A percentile compares a stretch with the other conserved stretches of the same genome.
These are phyloP conservation scores for Hyperoodon ampullatus DNA, from an alignment of 2,113 vertebrate species.

Conservation along the genomic window DNA sequence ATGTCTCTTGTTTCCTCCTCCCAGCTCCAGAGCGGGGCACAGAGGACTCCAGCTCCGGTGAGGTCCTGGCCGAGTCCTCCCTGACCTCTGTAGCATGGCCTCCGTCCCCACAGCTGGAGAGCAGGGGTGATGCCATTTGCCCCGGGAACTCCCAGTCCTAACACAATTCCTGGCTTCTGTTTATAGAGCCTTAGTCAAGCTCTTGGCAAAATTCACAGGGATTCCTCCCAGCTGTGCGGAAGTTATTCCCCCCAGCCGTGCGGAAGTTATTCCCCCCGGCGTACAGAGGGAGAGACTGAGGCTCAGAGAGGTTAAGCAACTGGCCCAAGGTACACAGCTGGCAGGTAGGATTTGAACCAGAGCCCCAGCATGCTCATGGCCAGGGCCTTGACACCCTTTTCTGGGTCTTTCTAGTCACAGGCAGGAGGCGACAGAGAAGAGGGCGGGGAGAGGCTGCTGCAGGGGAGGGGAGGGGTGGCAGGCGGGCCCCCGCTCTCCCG, in stretches of 20 bases:
- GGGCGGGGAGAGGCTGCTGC: neutral
- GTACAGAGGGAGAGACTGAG: neutral
- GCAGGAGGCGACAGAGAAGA: neutral
- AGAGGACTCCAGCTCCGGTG: neutral
- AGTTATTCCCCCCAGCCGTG: neutral
- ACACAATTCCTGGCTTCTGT: neutral
- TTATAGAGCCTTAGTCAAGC: neutral
- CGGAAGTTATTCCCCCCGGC: neutral
- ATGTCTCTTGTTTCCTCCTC: neutral
- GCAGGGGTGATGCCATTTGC: neutral
- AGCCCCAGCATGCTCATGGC: rapidly evolving
- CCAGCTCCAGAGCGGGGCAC: neutral
- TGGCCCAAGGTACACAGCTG: neutral
- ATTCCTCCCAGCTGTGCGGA: neutral
- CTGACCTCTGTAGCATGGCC: too few relatives aligned
- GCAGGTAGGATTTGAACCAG: neutral
- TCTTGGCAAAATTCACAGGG: neutral
- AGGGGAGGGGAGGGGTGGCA: rapidly evolving
- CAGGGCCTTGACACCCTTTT: neutral
- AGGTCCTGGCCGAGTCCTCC: neutral
- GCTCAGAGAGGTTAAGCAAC: neutral
- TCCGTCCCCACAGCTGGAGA: neutral
- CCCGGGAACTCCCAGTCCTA: neutral
- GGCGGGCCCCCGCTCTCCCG: too few relatives aligned
- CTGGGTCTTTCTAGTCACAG: neutral